These are phyloP conservation scores for Drosophila flavopinicola DNA, from an alignment of 2,888 invertebrate species.

Conservation along the genomic window DNA sequence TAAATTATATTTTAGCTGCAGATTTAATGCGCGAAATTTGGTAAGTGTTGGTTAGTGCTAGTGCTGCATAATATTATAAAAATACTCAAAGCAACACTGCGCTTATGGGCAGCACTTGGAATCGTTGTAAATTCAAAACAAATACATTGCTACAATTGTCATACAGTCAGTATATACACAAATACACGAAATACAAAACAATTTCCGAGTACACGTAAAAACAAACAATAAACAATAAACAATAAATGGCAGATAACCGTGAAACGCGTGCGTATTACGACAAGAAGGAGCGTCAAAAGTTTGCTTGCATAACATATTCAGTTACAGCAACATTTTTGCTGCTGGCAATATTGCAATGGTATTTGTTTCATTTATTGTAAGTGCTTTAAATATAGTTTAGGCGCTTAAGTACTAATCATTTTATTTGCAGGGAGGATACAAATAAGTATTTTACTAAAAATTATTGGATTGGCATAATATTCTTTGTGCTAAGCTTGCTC, in stretches of 20 bases:
- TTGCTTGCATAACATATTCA: slow-evolving; percentile 28
- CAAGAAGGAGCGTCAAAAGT: slow-evolving; percentile 27
- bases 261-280: too few relatives aligned
- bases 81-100: neutral
- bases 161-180: neutral
- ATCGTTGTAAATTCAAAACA: neutral
- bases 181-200: neutral
- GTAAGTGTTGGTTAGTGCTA: slow-evolving; percentile 13
- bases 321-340: slow-evolving; percentile 18
- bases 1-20: slow-evolving; percentile 5
- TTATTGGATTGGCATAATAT: slow-evolving; percentile 44
- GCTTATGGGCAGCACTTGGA: slow-evolving; percentile 38
- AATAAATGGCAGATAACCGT: slow-evolving; percentile 25
- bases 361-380: slow-evolving; percentile 39
- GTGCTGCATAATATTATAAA: neutral
- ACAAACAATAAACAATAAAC: neutral
- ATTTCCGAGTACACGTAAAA: neutral
- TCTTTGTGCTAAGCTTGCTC: slow-evolving; percentile 40
- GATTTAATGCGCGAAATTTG: slow-evolving; percentile 44
- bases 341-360: slow-evolving; percentile 41
- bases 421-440: slow-evolving; percentile 5
- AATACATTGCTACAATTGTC: slow-evolving; percentile 1
- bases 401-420: neutral
- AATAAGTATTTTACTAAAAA: slow-evolving; percentile 23
- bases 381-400: slow-evolving; percentile 2